Percentiles rank a stretch among this genome's conserved stretches.
phyloP scores from a whole-genome alignment of 2,797 vertebrate genomes.

The Pyrocephalus nanus region DNA sequence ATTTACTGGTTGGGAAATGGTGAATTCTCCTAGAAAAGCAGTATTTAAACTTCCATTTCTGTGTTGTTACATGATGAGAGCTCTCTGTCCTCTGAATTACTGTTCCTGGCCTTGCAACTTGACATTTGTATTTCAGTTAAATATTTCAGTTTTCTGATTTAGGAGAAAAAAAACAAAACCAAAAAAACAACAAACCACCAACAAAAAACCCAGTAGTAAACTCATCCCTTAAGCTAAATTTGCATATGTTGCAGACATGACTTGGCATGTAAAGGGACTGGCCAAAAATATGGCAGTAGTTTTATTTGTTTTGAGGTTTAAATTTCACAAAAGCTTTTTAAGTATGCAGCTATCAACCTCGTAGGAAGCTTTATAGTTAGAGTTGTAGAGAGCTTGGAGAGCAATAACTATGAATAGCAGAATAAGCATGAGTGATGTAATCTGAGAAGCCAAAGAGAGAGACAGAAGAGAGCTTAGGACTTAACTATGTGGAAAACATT shows the following conservation, averaged over 20 bases:
- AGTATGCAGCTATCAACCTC: not conserved
- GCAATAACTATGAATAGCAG: not conserved
- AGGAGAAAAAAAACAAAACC: not conserved
- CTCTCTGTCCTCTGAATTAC: not conserved
- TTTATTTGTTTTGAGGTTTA: conserved; percentile 48
- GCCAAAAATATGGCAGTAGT: not conserved
- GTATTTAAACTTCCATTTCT: not conserved
- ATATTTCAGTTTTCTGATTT: not conserved
- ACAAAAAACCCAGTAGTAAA: not conserved
- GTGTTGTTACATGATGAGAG: not conserved
- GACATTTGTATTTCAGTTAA: not conserved
- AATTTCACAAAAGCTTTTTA: conserved; percentile 37
- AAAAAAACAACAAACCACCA: not conserved
- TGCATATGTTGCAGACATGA: not conserved
- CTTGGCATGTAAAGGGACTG: conserved; percentile 15
- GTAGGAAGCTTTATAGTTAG: not conserved
- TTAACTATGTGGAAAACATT: not conserved
- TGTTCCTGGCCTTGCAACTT: not conserved
- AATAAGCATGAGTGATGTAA: conserved; percentile 23
- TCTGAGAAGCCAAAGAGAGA: conserved; percentile 1
- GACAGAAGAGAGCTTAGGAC: not conserved
- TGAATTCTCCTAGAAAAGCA: not conserved
- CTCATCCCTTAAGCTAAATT: not conserved
- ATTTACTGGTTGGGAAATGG: not conserved
- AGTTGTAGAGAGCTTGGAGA: conserved; percentile 17